A percentile compares a stretch with the other conserved stretches of the same genome.
Conservation (phyloP, 2,797 vertebrate genomes). For the Fundulus diaphanus region DNA sequence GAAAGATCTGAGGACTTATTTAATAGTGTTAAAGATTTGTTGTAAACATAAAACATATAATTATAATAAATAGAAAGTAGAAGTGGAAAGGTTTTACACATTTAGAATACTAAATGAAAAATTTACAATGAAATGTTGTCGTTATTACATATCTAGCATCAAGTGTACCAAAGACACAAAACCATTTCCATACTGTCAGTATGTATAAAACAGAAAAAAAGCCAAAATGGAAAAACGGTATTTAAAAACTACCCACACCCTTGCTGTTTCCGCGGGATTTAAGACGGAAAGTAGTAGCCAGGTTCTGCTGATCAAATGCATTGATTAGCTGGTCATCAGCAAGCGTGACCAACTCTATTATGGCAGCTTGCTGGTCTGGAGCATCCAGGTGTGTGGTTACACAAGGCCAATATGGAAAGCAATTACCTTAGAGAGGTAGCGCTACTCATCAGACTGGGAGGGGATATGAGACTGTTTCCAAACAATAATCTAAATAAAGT, state of each 20-base stretch:
- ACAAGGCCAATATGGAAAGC: background rate
- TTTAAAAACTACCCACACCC: background rate
- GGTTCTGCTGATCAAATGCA: background rate
- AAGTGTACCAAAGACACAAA: background rate
- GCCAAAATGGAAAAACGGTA: background rate
- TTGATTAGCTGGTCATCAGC: background rate
- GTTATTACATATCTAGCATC: background rate
- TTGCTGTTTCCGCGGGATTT: background rate
- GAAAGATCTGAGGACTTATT: background rate
- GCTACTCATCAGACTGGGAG: background rate
- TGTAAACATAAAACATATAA: no score
- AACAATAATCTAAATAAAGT: no score
- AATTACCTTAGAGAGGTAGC: background rate
- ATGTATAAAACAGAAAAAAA: background rate
- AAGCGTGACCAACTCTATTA: constrained; percentile 1
- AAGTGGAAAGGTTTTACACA: background rate
- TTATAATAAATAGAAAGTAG: background rate
- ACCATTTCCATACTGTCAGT: background rate
- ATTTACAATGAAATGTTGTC: background rate
- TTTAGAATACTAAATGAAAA: no score
- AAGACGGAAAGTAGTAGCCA: background rate
- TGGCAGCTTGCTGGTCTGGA: background rate
- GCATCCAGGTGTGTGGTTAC: background rate
- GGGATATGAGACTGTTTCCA: background rate
- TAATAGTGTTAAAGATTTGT: no score